phyloP scores from a whole-genome alignment of 2,797 vertebrate species.

The Macroramphosus scolopax region DNA sequence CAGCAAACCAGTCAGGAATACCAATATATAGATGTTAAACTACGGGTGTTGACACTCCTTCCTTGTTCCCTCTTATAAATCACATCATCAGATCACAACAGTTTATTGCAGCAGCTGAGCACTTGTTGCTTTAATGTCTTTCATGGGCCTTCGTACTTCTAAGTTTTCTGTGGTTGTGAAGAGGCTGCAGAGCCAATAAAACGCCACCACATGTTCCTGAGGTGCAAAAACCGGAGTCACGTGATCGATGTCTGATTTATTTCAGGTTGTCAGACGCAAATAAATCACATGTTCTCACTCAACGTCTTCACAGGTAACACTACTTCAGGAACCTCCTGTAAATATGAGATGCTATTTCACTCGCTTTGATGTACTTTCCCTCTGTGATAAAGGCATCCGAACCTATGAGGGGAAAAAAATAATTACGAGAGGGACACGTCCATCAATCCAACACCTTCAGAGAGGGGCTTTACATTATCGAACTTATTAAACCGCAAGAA shows the following conservation, averaged over 20 bases:
- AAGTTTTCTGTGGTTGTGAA: conserved; percentile 8
- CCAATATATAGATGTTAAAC: not conserved
- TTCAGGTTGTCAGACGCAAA: conserved; percentile 27
- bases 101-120: conserved; percentile 28
- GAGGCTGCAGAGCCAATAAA: conserved; percentile 32
- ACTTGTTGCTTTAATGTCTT: conserved; percentile 46
- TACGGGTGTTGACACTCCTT: conserved; percentile 3
- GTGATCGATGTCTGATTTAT: conserved; percentile 2
- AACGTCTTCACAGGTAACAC: too few relatives aligned
- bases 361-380: too few relatives aligned
- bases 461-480: conserved; percentile 39
- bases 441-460: conserved; percentile 57
- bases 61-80: not conserved
- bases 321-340: too few relatives aligned
- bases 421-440: too few relatives aligned
- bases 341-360: conserved; percentile 40
- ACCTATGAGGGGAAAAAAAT: too few relatives aligned
- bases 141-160: conserved; percentile 15
- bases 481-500: conserved; percentile 82
- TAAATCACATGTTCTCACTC: too few relatives aligned
- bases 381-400: too few relatives aligned
- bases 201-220: conserved; percentile 29
- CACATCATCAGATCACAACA: not conserved
- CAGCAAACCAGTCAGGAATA: too few relatives aligned
- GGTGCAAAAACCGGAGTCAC: conserved; percentile 18